These are phyloP conservation scores for Proisotoma minuta DNA, from an alignment of 2,888 invertebrate species.

Conservation along the genomic window DNA sequence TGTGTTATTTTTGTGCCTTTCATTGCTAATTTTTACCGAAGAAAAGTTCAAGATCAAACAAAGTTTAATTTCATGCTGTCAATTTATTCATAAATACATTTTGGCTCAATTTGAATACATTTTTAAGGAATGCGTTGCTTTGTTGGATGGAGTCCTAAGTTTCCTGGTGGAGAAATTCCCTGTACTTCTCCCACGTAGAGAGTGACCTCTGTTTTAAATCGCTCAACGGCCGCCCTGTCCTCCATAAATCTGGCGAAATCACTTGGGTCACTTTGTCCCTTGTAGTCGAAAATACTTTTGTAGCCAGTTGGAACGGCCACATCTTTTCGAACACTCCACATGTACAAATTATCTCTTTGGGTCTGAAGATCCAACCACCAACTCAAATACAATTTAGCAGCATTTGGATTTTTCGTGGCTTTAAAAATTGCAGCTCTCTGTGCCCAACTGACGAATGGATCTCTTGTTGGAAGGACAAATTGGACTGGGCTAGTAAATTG, in stretches of 20 bases:
- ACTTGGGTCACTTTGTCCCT: slow-evolving; percentile 9
- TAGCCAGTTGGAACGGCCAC: slow-evolving; percentile 10
- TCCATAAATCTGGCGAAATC: slow-evolving; percentile 21
- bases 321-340: slow-evolving; percentile 21
- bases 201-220: slow-evolving; percentile 11
- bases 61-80: background rate
- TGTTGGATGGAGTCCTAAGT: slow-evolving; percentile 7
- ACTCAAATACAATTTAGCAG: slow-evolving; percentile 28
- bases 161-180: slow-evolving; percentile 12
- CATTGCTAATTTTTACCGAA: too few relatives aligned
- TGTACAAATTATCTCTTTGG: background rate
- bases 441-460: slow-evolving; percentile 28
- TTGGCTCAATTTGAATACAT: background rate
- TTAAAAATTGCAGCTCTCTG: slow-evolving; percentile 29
- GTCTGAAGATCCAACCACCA: slow-evolving; percentile 10
- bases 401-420: slow-evolving; percentile 6
- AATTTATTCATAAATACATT: background rate
- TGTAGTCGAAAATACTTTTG: slow-evolving; percentile 15
- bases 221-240: slow-evolving; percentile 17
- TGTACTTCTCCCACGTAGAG: slow-evolving; percentile 20
- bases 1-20: too few relatives aligned
- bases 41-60: too few relatives aligned
- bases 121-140: too few relatives aligned
- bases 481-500: background rate
- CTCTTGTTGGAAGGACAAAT: slow-evolving; percentile 17